Evolutionary conservation across 2,113 vertebrate species (phyloP), one percentile per base, ranked within the genome.

Genomic region (Ageneiosus marmoratus): DNA sequence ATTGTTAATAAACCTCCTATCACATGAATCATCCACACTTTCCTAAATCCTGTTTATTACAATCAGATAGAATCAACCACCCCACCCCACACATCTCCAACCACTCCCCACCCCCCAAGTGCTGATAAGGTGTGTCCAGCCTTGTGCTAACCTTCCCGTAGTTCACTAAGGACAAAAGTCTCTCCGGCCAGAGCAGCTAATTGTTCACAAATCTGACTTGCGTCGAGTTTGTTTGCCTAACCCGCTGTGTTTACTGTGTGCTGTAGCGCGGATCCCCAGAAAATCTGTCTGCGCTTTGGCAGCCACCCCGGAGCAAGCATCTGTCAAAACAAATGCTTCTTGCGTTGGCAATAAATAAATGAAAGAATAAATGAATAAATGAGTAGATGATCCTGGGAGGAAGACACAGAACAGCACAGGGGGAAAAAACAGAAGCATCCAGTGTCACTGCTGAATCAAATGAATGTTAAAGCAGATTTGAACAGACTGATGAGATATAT

Each of bases 241-340:
- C 80, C 63, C 82, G 65, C 86, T 63, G 81, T 83, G 89, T 89
- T 87, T 82, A 78, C 70, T 76, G 75, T 60, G 80, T 32, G 58
- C 46, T 62, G 67, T 50, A 77, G 80, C 55, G 82, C 78, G 46
- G 51, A 86, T 86, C 83, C 83, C 84, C 78, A 80, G 82, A 87
- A 88, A 88, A 88, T 86, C 89, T 82, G 86, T 84, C 88, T 79
- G 65, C 24, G 74, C 58, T 87, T 87, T 89, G 87, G 89, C 87
- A 83, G 82, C 76, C 79, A 58, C 84, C 86, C 89, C 80, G 79
- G 84, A 84, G 79, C 80, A 81, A 89, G 89, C 89, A 87, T 88
- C 89, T 89, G 89, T 86, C 86, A 87, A 88, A 88, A 87, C 89
- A 89, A 89, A 89, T 86, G 86, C 86, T 85, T 82, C 82, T 86